These are phyloP conservation scores for Chunga burmeisteri DNA, from an alignment of 2,113 vertebrate species.

Conservation along the genomic window DNA sequence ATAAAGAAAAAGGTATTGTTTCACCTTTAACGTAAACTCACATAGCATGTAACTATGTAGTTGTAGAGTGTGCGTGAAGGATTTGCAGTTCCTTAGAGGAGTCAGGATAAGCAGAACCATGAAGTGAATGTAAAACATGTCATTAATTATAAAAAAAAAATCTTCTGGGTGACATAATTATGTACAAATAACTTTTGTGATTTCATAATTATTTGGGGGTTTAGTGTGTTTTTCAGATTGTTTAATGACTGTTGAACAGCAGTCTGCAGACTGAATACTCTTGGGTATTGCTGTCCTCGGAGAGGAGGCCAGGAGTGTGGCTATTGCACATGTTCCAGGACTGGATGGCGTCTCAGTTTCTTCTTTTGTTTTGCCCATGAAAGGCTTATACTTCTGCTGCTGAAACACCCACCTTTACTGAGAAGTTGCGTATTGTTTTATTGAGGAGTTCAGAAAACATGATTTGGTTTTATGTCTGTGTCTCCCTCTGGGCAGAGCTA, in stretches of 20 bases:
- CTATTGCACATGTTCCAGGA: background rate
- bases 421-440: background rate
- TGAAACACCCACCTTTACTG: background rate
- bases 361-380: background rate
- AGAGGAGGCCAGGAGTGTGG: background rate
- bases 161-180: background rate
- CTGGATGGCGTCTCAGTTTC: no score
- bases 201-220: background rate
- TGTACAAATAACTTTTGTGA: background rate
- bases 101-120: background rate
- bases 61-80: background rate
- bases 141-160: background rate
- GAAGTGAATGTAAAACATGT: background rate
- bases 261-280: background rate
- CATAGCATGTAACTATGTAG: background rate
- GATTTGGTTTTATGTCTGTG: accelerated
- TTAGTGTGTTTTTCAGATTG: background rate
- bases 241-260: background rate
- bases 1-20: background rate
- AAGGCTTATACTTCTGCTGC: background rate
- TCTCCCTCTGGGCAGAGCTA: background rate
- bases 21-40: background rate
- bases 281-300: background rate
- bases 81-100: background rate
- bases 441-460: background rate